These are phyloP conservation scores for Diarsia mendica DNA, from an alignment of 2,888 invertebrate species.

Conservation along the genomic window DNA sequence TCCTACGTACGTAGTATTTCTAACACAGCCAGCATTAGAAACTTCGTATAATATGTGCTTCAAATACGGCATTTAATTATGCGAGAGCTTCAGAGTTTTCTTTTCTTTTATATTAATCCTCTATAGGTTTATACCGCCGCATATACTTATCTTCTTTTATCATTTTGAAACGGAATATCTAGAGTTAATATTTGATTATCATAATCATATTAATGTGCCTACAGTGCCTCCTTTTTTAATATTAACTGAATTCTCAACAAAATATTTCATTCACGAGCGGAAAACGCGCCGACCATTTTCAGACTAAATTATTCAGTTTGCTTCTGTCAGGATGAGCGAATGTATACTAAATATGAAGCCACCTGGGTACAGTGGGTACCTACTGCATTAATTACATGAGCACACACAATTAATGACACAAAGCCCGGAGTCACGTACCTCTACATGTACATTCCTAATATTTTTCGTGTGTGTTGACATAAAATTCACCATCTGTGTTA, in stretches of 20 bases:
- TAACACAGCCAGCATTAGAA: neutral
- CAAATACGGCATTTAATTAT: neutral
- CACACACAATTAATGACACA: constrained; percentile 38
- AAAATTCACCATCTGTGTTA: constrained; percentile 63
- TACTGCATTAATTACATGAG: constrained; percentile 45
- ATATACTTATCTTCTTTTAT: constrained; percentile 3
- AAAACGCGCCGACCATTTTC: constrained; percentile 37
- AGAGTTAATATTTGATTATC: constrained; percentile 16
- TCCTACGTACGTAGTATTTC: neutral
- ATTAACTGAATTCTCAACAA: constrained; percentile 35
- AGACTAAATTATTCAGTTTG: constrained; percentile 54
- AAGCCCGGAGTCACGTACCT: constrained; percentile 24
- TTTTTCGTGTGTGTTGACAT: constrained; percentile 36
- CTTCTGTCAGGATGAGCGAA: constrained; percentile 36
- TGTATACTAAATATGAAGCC: constrained; percentile 37
- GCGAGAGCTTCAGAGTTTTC: neutral
- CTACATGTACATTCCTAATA: constrained; percentile 5
- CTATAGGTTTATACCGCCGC: neutral
- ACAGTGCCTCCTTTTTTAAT: constrained; percentile 15
- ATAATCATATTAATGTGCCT: constrained; percentile 25
- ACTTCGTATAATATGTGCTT: too few species aligned
- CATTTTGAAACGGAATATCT: constrained; percentile 4
- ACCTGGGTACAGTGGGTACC: constrained; percentile 30
- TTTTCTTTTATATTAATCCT: constrained; percentile 7
- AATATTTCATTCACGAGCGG: constrained; percentile 34